These are phyloP conservation scores for Melanargia galathea DNA, from an alignment of 2,888 invertebrate genomes.

Conservation along the genomic window DNA sequence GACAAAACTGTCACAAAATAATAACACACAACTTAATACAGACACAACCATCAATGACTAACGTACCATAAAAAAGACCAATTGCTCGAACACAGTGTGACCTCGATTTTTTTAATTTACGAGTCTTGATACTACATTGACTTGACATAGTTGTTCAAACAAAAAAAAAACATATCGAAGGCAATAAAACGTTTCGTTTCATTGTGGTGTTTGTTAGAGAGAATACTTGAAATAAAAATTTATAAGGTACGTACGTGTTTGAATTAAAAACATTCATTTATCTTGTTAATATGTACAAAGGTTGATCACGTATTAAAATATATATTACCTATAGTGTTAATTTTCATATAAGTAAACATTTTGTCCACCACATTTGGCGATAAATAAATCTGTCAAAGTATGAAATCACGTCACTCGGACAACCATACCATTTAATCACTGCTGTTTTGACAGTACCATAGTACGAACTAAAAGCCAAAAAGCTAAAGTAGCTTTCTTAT, in stretches of 20 bases:
- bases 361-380: too few relatives aligned
- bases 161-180: conserved; percentile 16
- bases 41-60: conserved; percentile 22
- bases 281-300: not conserved
- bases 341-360: too few relatives aligned
- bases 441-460: too few relatives aligned
- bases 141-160: conserved; percentile 23
- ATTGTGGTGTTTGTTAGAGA: not conserved
- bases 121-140: conserved; percentile 14
- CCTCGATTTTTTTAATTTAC: conserved; percentile 18
- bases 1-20: conserved; percentile 21
- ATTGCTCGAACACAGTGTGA: conserved; percentile 22
- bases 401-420: too few relatives aligned
- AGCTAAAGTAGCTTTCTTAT: too few relatives aligned
- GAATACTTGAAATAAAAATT: not conserved
- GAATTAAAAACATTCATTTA: not conserved
- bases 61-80: conserved; percentile 17
- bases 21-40: conserved; percentile 13
- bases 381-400: too few relatives aligned
- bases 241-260: not conserved
- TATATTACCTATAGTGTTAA: too few relatives aligned
- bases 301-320: not conserved
- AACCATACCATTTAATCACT: too few relatives aligned
- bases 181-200: conserved; percentile 1
- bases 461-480: too few relatives aligned